phyloP scores from a whole-genome alignment of 2,797 vertebrate genomes.

The Oophaga sylvatica region DNA sequence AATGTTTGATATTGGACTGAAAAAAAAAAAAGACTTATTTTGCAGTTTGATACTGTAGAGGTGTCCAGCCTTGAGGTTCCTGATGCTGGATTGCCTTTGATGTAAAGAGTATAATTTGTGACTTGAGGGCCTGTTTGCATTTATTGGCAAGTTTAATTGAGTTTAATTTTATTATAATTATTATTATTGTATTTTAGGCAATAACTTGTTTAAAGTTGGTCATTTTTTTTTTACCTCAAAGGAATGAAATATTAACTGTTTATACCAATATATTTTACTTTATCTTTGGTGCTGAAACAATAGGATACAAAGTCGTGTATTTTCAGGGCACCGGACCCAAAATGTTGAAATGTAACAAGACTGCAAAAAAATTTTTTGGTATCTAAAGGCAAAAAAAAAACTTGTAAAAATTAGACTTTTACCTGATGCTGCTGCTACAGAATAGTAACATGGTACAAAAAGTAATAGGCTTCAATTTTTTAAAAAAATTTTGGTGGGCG shows the following conservation, averaged over 20 bases:
- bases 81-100: slow-evolving; percentile 59
- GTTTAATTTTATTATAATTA: slow-evolving; percentile 50
- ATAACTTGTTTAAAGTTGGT: slow-evolving; percentile 56
- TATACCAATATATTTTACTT: slow-evolving; percentile 71
- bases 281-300: slow-evolving; percentile 69
- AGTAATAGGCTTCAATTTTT: slow-evolving; percentile 61
- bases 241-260: slow-evolving; percentile 70
- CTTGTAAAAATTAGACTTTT: slow-evolving; percentile 37
- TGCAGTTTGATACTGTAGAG: slow-evolving; percentile 33
- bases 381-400: slow-evolving; percentile 63
- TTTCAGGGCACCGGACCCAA: slow-evolving; percentile 66
- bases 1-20: slow-evolving; percentile 64
- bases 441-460: slow-evolving; percentile 72
- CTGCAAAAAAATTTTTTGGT: slow-evolving; percentile 67
- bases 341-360: slow-evolving; percentile 71
- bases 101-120: slow-evolving; percentile 51
- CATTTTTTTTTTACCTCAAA: slow-evolving; percentile 79
- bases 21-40: slow-evolving; percentile 24
- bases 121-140: slow-evolving; percentile 69
- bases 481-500: too few species aligned
- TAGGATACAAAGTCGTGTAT: slow-evolving; percentile 67
- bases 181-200: slow-evolving; percentile 64
- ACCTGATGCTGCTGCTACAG: slow-evolving; percentile 71
- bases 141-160: slow-evolving; percentile 68
- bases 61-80: slow-evolving; percentile 60